Percentiles rank a stretch among this genome's conserved stretches.
phyloP scores from a whole-genome alignment of 2,113 vertebrate species.

The Apus apus region DNA sequence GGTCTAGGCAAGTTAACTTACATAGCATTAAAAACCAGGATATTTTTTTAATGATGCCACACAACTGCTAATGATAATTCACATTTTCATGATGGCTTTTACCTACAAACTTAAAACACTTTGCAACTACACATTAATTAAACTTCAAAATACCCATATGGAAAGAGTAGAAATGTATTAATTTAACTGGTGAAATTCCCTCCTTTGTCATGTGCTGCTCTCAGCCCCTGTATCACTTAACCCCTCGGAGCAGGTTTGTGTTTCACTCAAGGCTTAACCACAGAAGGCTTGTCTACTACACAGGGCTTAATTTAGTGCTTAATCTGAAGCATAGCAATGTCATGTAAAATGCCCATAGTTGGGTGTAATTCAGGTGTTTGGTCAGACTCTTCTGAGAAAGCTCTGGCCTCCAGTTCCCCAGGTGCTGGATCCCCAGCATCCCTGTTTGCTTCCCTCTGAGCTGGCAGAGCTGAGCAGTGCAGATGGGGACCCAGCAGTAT shows the following conservation, averaged over 20 bases:
- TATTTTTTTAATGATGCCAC: background rate
- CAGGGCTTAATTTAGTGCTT: background rate
- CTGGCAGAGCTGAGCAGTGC: background rate
- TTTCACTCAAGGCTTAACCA: background rate
- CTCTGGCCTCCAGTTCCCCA: background rate
- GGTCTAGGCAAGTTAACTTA: background rate
- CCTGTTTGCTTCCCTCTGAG: accelerated
- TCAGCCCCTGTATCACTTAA: background rate
- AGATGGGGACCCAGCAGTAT: background rate
- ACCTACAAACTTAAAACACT: background rate
- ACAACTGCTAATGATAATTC: background rate
- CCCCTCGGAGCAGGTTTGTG: background rate
- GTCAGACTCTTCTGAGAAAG: background rate
- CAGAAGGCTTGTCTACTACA: background rate
- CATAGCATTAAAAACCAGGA: background rate
- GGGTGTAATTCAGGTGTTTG: background rate
- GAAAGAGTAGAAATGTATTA: slow-evolving; percentile 1
- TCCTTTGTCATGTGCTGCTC: slow-evolving; percentile 19
- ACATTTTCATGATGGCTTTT: background rate
- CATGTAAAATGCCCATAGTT: background rate
- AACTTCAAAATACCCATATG: background rate
- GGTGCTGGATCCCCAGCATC: background rate
- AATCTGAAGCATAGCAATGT: background rate
- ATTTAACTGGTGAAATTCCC: slow-evolving; percentile 35
- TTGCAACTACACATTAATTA: slow-evolving; percentile 15